A percentile compares a stretch with the other conserved stretches of the same genome.
Conservation (phyloP, 2,113 vertebrate genomes). For the Trogon surrucura region DNA sequence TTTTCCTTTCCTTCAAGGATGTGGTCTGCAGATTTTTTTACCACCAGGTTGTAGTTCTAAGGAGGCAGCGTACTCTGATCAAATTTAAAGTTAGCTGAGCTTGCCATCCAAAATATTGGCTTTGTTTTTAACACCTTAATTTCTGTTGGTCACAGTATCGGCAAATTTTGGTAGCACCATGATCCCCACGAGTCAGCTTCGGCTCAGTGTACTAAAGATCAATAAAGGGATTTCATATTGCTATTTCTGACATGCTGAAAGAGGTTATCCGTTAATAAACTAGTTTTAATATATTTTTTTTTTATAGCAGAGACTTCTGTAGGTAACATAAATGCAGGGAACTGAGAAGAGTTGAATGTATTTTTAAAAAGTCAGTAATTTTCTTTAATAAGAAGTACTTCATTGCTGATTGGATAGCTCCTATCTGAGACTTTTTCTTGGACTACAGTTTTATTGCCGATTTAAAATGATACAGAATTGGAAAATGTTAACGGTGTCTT, state of each 20-base stretch:
- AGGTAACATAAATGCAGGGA: background rate
- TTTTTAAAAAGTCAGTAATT: constrained; percentile 19
- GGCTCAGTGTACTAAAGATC: background rate
- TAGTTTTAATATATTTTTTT: background rate
- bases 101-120: background rate
- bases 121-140: background rate
- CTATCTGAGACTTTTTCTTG: constrained; percentile 53
- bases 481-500: constrained; percentile 21
- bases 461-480: constrained; percentile 17
- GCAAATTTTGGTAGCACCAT: background rate
- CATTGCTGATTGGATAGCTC: background rate
- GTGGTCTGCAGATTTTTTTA: background rate
- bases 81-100: background rate
- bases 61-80: background rate
- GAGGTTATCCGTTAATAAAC: background rate
- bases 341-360: background rate
- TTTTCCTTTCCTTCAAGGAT: background rate
- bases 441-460: constrained; percentile 2
- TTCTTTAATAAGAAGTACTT: constrained; percentile 26
- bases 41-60: background rate
- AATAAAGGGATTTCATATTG: background rate
- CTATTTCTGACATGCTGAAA: background rate
- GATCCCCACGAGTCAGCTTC: background rate
- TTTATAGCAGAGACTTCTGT: background rate
- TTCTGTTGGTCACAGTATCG: background rate